These are phyloP conservation scores for Danionella cerebrum DNA, from an alignment of 2,113 vertebrate genomes.

Conservation along the genomic window DNA sequence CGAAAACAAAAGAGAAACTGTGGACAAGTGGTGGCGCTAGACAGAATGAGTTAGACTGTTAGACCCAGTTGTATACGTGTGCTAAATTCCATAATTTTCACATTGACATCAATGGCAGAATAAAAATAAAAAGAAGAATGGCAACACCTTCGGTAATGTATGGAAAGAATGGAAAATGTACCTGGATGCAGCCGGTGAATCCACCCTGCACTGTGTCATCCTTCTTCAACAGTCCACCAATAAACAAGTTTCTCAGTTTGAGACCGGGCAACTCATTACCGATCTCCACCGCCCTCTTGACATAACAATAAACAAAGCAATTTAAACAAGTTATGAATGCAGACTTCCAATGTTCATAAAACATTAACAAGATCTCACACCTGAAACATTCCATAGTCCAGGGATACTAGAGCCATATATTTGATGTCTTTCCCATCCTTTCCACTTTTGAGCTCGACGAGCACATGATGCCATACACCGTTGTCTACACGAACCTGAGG, in stretches of 20 bases:
- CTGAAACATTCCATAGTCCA: conserved; percentile 78
- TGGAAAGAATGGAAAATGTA: conserved; percentile 35
- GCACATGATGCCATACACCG: conserved; percentile 78
- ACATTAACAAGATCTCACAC: conserved; percentile 7
- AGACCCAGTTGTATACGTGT: too few relatives aligned
- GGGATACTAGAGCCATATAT: conserved; percentile 74
- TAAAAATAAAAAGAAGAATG: too few relatives aligned
- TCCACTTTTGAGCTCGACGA: conserved; percentile 76
- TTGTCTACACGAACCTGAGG: conserved; percentile 63
- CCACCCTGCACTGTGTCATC: conserved; percentile 64
- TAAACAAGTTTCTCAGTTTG: conserved; percentile 68
- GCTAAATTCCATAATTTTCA: too few relatives aligned
- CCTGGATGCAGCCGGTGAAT: conserved; percentile 82
- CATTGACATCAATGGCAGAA: background rate
- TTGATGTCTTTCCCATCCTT: conserved; percentile 84
- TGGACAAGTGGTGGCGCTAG: too few relatives aligned
- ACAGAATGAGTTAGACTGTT: too few relatives aligned
- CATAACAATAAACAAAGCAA: conserved; percentile 22
- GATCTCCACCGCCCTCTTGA: conserved; percentile 72
- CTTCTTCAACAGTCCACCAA: conserved; percentile 72
- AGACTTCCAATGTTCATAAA: too few relatives aligned
- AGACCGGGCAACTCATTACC: conserved; percentile 78
- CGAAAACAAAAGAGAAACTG: too few relatives aligned
- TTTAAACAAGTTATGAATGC: too few relatives aligned
- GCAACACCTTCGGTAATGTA: background rate